These are phyloP conservation scores for Hypselothyrea guttata DNA, from an alignment of 2,888 invertebrate genomes.

Conservation along the genomic window DNA sequence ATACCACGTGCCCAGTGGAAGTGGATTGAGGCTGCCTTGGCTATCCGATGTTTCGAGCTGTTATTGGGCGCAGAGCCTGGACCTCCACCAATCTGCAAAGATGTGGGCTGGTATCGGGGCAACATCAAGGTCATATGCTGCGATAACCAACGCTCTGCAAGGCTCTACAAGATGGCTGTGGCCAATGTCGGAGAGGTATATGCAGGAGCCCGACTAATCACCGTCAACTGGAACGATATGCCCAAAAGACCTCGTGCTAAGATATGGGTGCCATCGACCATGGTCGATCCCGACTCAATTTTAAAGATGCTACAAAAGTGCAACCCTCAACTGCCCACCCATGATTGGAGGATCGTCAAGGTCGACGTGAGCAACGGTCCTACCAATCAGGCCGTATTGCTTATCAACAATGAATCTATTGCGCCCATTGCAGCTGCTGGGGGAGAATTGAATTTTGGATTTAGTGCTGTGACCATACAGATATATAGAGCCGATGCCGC, in stretches of 20 bases:
- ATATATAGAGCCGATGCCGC: conserved; percentile 1
- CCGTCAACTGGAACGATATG: not conserved
- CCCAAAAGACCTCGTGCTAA: not conserved
- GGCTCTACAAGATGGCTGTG: conserved; percentile 6
- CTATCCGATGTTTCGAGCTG: conserved; percentile 1
- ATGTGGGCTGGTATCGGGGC: conserved; percentile 12
- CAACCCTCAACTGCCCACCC: conserved; percentile 4
- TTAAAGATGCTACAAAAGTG: conserved; percentile 5
- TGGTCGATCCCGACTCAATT: conserved; percentile 1
- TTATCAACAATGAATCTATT: not conserved
- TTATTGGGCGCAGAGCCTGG: not conserved
- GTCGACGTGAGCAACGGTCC: not conserved
- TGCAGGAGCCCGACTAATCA: conserved; percentile 2
- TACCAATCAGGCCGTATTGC: not conserved
- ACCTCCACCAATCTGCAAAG: conserved; percentile 1
- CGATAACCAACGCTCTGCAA: not conserved
- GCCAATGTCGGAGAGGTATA: conserved; percentile 1
- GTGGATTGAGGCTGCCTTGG: conserved; percentile 2
- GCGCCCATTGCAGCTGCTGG: not conserved
- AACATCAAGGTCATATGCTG: conserved; percentile 10
- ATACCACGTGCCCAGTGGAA: conserved; percentile 1
- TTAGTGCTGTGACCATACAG: not conserved
- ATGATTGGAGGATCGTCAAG: conserved; percentile 6
- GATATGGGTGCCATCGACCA: conserved; percentile 1
- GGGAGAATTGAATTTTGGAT: conserved; percentile 3